Percentiles rank a stretch among this genome's conserved stretches.
Conservation (phyloP, 2,888 invertebrate genomes). For the Lasioglossum oenotherae region DNA sequence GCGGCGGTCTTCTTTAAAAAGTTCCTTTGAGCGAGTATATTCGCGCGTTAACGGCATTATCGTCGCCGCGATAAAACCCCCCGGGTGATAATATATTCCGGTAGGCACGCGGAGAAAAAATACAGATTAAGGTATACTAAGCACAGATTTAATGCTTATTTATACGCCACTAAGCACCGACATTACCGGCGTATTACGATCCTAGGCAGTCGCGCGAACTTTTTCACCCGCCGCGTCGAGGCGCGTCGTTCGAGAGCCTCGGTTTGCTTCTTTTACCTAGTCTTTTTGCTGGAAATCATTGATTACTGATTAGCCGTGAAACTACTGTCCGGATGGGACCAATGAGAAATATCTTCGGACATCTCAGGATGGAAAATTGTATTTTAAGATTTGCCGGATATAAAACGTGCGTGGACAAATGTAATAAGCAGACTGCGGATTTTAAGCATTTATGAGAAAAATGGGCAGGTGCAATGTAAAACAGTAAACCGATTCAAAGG, state of each 20-base stretch:
- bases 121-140: constrained; percentile 83
- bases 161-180: constrained; percentile 83
- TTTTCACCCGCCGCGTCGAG: constrained; percentile 58
- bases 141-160: constrained; percentile 84
- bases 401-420: neutral
- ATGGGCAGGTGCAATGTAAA: no score
- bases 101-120: constrained; percentile 76
- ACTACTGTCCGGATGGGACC: neutral
- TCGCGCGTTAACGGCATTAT: constrained; percentile 75
- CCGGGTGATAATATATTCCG: constrained; percentile 81
- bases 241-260: neutral
- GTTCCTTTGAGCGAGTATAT: constrained; percentile 66
- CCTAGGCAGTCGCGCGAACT: constrained; percentile 67
- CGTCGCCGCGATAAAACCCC: constrained; percentile 79
- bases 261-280: constrained; percentile 24
- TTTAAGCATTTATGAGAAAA: no score
- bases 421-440: no score
- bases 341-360: neutral
- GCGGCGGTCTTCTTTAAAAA: constrained; percentile 61
- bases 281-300: constrained; percentile 23
- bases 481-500: no score
- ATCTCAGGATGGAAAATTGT: neutral
- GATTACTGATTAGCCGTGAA: constrained; percentile 34
- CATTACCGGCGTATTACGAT: constrained; percentile 82
- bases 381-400: neutral